Evolutionary conservation across 2,113 vertebrate genomes (phyloP).

Genomic region (Oenanthe oenanthe): DNA sequence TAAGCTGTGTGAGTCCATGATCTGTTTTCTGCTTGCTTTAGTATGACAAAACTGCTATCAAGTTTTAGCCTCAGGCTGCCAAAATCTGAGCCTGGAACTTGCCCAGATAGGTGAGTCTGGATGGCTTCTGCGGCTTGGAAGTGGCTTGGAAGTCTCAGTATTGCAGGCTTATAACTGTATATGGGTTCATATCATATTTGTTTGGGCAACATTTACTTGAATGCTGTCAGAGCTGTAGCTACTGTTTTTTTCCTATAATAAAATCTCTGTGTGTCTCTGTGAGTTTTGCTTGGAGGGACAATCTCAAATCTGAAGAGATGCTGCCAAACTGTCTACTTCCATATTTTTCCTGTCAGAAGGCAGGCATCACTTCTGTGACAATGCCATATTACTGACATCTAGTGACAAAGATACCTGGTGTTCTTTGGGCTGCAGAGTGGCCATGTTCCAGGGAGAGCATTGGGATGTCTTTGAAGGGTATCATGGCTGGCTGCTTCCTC

Average conservation of each 20-base stretch:
- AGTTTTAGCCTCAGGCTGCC: slow-evolving; percentile 40
- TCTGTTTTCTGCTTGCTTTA: slow-evolving; percentile 19
- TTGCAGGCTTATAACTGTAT: not conserved
- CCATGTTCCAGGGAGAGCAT: not conserved
- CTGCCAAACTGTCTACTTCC: not conserved
- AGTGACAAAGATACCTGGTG: slow-evolving; percentile 1
- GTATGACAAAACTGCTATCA: slow-evolving; percentile 20
- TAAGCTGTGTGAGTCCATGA: not conserved
- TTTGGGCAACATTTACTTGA: not conserved
- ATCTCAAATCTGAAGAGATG: not conserved
- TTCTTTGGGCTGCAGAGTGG: not conserved
- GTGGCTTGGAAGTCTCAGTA: not conserved
- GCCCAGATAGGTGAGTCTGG: slow-evolving; percentile 30
- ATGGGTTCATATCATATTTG: not conserved
- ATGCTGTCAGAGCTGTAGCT: not conserved
- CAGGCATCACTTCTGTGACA: not conserved
- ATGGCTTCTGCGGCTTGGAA: not conserved
- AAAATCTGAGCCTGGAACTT: slow-evolving; percentile 52
- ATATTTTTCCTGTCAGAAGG: slow-evolving; percentile 42
- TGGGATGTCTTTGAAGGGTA: not conserved
- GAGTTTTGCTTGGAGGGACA: slow-evolving; percentile 35
- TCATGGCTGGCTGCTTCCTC: not conserved
- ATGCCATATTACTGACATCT: slow-evolving; percentile 49
- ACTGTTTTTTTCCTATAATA: not conserved
- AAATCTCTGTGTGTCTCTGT: not conserved